These are phyloP conservation scores for Mesochorus sp. DNA, from an alignment of 2,888 invertebrate genomes.

Conservation along the genomic window DNA sequence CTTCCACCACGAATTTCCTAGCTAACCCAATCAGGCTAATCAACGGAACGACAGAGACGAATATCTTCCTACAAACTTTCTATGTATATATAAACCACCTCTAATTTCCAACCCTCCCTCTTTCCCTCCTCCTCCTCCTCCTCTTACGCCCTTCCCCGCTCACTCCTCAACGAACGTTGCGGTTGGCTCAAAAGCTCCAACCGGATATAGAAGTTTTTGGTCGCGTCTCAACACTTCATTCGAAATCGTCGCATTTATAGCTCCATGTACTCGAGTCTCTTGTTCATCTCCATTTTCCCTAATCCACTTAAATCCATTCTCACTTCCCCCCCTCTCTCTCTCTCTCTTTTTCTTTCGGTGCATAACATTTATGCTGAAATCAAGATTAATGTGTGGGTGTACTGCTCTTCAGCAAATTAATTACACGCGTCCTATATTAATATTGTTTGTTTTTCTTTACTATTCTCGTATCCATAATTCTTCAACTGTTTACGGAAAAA, in stretches of 20 bases:
- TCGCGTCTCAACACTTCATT: background rate
- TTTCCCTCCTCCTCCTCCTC: background rate
- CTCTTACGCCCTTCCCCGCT: background rate
- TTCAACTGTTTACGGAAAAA: too few species aligned
- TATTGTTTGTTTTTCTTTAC: background rate
- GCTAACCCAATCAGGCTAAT: constrained; percentile 58
- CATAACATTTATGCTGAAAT: constrained; percentile 2
- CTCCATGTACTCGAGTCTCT: background rate
- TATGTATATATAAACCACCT: background rate
- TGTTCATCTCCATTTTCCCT: background rate
- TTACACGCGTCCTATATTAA: background rate
- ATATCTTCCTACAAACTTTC: constrained; percentile 20
- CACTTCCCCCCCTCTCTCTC: too few species aligned
- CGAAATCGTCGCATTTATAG: background rate
- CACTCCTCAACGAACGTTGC: background rate
- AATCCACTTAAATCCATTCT: background rate
- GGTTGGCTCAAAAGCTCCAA: constrained; percentile 1
- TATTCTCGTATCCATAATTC: too few species aligned
- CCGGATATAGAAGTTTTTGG: constrained; percentile 25
- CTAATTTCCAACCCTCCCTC: constrained; percentile 30
- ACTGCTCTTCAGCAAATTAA: too few species aligned
- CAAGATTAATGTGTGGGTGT: constrained; percentile 37
- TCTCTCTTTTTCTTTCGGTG: background rate
- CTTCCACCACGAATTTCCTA: constrained; percentile 39
- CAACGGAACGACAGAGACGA: constrained; percentile 54